Evolutionary conservation across 2,113 vertebrate genomes (phyloP).

Genomic region (Ceuthmochares aereus): DNA sequence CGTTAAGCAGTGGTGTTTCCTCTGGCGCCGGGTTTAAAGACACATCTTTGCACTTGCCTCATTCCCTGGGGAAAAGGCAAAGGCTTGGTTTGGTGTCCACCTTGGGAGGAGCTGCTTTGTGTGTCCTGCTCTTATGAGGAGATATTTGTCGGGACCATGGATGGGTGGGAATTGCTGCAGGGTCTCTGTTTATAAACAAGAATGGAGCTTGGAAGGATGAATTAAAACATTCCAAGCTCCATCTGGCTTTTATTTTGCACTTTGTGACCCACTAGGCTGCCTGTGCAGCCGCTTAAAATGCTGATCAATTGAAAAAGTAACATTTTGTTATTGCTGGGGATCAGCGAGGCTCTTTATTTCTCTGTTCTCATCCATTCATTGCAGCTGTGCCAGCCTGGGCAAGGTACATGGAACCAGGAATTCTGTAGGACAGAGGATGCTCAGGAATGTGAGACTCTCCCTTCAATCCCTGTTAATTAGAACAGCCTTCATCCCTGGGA

Average conservation of each 20-base stretch:
- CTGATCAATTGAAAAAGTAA: background rate
- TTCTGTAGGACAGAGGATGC: background rate
- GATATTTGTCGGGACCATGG: fast-evolving
- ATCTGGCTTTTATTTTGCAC: background rate
- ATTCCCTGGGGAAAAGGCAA: background rate
- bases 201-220: background rate
- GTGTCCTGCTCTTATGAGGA: fast-evolving
- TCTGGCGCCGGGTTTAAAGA: background rate
- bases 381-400: too few relatives aligned
- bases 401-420: background rate
- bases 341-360: background rate
- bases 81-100: background rate
- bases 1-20: fast-evolving
- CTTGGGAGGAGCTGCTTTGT: fast-evolving
- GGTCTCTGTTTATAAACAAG: background rate
- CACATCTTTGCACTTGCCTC: background rate
- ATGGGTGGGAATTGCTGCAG: fast-evolving
- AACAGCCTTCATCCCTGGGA: background rate
- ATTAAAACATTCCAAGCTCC: fast-evolving
- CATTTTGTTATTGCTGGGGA: fast-evolving
- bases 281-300: fast-evolving
- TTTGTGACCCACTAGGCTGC: background rate
- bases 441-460: background rate
- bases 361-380: background rate
- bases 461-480: background rate